A percentile compares a stretch with the other conserved stretches of the same genome.
Conservation (phyloP, 2,113 vertebrate species). For the Crotalus viridis region DNA sequence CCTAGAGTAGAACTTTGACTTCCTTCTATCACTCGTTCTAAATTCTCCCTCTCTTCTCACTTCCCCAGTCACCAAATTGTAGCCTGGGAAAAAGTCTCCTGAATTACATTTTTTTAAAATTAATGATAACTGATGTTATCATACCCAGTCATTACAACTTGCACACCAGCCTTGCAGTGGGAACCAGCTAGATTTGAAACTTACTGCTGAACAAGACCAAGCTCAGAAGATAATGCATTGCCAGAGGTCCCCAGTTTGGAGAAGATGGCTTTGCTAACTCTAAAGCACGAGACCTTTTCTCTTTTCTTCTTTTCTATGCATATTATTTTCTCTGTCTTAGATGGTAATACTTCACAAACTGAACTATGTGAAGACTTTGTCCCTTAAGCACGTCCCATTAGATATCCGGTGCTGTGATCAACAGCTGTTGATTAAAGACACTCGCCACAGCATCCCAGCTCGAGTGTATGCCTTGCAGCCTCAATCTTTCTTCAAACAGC, state of each 20-base stretch:
- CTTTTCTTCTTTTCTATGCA: neutral
- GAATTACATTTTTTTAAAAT: neutral
- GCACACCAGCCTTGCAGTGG: neutral
- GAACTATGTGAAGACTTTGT: neutral
- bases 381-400: neutral
- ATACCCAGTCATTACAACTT: neutral
- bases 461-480: neutral
- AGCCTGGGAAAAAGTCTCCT: neutral
- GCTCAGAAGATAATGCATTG: neutral
- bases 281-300: neutral
- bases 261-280: neutral
- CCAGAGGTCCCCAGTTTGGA: neutral
- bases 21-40: neutral
- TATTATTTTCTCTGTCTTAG: neutral
- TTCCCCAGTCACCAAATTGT: neutral
- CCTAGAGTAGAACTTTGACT: neutral
- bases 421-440: neutral
- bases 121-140: neutral
- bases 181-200: neutral
- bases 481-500: neutral
- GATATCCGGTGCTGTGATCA: neutral
- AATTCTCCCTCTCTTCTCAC: neutral
- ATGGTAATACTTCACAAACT: neutral
- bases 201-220: neutral
- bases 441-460: neutral